phyloP scores from a whole-genome alignment of 1,140 invertebrate species.

The Melitaea cinxia region DNA sequence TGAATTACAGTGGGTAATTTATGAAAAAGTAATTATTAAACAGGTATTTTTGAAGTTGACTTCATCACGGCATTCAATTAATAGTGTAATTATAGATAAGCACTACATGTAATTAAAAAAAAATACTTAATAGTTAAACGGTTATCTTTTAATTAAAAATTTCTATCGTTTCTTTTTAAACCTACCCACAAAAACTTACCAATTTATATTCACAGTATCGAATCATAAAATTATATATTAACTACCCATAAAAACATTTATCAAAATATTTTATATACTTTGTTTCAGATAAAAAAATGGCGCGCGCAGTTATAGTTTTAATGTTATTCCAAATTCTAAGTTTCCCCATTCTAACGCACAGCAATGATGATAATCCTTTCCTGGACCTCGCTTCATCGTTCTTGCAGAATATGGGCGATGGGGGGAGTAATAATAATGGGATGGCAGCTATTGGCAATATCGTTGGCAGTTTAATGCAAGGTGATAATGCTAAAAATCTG shows the following conservation, averaged over 20 bases:
- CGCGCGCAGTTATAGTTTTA: slow-evolving; percentile 44
- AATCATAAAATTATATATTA: slow-evolving; percentile 8
- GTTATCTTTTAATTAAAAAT: too few species aligned
- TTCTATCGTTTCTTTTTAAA: too few species aligned
- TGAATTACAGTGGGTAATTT: too few species aligned
- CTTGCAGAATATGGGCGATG: slow-evolving; percentile 80
- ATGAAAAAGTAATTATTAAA: too few species aligned
- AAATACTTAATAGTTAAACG: too few species aligned
- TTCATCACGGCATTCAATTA: too few species aligned
- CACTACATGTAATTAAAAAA: too few species aligned
- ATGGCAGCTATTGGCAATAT: slow-evolving; percentile 76
- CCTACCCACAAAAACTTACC: neutral
- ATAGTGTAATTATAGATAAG: too few species aligned
- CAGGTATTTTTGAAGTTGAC: too few species aligned
- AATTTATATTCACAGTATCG: neutral
- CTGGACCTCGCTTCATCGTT: slow-evolving; percentile 82
- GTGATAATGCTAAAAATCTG: slow-evolving; percentile 76
- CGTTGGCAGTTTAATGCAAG: slow-evolving; percentile 83
- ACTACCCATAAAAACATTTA: slow-evolving; percentile 14
- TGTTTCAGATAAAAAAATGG: slow-evolving; percentile 60
- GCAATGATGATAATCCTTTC: slow-evolving; percentile 79
- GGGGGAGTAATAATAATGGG: slow-evolving; percentile 66
- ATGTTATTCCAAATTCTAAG: slow-evolving; percentile 50
- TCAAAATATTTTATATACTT: slow-evolving; percentile 8
- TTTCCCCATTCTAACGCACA: slow-evolving; percentile 47